Evolutionary conservation across 2,113 vertebrate species (phyloP).

Genomic region (Stercorarius parasiticus): DNA sequence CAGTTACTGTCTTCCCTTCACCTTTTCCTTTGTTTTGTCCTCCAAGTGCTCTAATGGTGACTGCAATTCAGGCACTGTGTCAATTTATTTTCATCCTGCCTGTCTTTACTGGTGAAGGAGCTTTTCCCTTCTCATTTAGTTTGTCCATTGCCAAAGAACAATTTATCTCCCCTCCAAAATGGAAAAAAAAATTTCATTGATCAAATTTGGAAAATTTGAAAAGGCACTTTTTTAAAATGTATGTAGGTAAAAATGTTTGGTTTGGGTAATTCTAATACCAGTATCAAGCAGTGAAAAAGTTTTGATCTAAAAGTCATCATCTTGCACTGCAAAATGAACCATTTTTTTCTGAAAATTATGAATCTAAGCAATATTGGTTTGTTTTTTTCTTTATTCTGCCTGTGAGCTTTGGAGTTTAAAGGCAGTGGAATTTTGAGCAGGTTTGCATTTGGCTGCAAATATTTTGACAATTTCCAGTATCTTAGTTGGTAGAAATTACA

Average conservation of each 20-base stretch:
- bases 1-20: not conserved
- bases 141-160: not conserved
- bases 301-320: not conserved
- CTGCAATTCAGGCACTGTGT: accelerated
- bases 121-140: not conserved
- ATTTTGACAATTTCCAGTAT: not conserved
- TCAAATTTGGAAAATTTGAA: not conserved
- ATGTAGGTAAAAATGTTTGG: not conserved
- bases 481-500: not conserved
- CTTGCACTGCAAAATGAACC: not conserved
- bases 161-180: not conserved
- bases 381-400: not conserved
- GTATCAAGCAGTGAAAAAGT: not conserved
- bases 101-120: not conserved
- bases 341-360: not conserved
- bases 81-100: not conserved
- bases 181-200: not conserved
- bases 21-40: not conserved
- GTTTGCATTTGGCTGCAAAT: not conserved
- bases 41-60: not conserved
- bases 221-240: not conserved
- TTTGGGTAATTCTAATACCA: not conserved
- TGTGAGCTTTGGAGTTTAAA: not conserved
- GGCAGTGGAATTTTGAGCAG: not conserved
- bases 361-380: not conserved